Evolutionary conservation across 2,888 invertebrate genomes (phyloP).

Genomic region (Dione vanillae): DNA sequence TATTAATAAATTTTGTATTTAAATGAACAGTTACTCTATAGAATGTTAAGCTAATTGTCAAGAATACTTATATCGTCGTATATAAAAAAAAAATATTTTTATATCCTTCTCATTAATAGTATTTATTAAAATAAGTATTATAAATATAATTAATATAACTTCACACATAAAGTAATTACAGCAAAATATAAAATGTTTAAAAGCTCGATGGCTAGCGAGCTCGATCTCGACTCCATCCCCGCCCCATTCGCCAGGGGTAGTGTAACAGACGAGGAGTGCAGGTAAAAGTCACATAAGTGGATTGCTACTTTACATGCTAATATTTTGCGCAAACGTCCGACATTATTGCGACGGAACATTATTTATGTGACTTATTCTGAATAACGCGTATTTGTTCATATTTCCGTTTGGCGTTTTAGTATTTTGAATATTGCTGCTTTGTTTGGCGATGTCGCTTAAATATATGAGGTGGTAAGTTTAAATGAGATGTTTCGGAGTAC

Average conservation of each 20-base stretch:
- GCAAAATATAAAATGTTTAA: background rate
- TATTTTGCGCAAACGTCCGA: conserved; percentile 76
- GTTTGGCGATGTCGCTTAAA: background rate
- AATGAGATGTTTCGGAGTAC: background rate
- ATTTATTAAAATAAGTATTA: too few species aligned
- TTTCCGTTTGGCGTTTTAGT: conserved; percentile 19
- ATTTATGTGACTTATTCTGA: conserved; percentile 48
- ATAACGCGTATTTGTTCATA: conserved; percentile 29
- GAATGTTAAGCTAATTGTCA: too few species aligned
- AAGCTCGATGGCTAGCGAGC: too few species aligned
- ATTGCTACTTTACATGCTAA: conserved; percentile 83
- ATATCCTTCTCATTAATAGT: too few species aligned
- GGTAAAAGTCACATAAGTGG: conserved; percentile 82
- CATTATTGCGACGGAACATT: conserved; percentile 47
- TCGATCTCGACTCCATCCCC: conserved; percentile 54
- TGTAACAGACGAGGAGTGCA: conserved; percentile 76
- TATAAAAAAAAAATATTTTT: too few species aligned
- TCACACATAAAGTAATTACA: too few species aligned
- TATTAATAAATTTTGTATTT: too few species aligned
- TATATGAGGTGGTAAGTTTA: conserved; percentile 14
- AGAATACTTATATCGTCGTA: too few species aligned
- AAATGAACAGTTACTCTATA: too few species aligned
- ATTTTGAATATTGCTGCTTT: background rate
- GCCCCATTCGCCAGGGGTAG: conserved; percentile 55
- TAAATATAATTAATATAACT: too few species aligned